Conservation (phyloP, 2,113 vertebrate species). For the Scopus umbretta region DNA sequence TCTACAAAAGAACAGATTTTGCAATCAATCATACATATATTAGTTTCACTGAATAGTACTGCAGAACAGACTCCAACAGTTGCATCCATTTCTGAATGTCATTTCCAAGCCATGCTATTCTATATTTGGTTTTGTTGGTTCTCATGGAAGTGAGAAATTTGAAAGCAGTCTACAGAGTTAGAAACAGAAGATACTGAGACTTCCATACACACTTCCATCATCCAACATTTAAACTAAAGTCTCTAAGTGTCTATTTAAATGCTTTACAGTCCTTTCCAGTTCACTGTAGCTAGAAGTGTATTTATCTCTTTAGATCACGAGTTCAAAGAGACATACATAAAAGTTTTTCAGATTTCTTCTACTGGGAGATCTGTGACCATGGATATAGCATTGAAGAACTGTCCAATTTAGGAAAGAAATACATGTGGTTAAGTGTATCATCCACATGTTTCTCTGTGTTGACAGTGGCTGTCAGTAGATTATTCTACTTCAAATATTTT, state of each 20-base stretch:
- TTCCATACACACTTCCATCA: neutral
- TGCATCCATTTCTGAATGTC: neutral
- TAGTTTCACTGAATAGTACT: neutral
- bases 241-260: neutral
- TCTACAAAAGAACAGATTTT: neutral
- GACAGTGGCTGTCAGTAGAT: neutral
- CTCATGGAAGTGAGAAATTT: neutral
- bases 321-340: neutral
- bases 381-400: neutral
- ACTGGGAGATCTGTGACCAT: neutral
- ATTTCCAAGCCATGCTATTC: neutral
- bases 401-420: neutral
- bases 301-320: neutral
- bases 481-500: neutral
- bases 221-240: neutral
- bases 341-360: neutral
- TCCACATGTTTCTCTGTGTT: accelerated
- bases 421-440: neutral
- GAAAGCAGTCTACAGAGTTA: neutral
- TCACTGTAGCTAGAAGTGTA: neutral
- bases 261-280: neutral
- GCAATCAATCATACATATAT: neutral
- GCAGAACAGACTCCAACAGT: neutral
- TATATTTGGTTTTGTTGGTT: neutral
- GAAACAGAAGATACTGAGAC: neutral